These are phyloP conservation scores for Strigamia maritima DNA, from an alignment of 2,888 invertebrate species.

Conservation along the genomic window DNA sequence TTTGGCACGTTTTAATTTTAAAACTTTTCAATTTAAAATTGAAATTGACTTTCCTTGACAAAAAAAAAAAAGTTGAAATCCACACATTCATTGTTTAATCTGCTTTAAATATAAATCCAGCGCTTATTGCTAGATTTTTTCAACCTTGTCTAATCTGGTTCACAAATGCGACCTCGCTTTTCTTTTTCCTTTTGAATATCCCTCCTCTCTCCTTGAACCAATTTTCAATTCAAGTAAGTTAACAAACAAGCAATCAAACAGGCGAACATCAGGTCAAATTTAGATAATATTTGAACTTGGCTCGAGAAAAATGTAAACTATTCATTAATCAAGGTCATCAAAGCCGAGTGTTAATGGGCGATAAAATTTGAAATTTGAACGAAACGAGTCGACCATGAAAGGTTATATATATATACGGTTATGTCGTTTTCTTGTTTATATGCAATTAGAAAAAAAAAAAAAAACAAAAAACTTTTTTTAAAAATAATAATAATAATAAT, in stretches of 20 bases:
- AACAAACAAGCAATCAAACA: background rate
- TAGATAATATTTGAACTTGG: background rate
- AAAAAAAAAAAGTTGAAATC: background rate
- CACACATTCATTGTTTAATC: background rate
- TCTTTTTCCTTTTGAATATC: background rate
- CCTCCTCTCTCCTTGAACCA: conserved; percentile 16
- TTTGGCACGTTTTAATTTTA: too few relatives aligned
- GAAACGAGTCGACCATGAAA: background rate
- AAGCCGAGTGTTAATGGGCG: background rate
- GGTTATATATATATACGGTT: too few relatives aligned
- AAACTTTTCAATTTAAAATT: too few relatives aligned
- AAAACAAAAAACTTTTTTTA: too few relatives aligned
- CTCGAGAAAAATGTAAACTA: conserved; percentile 4
- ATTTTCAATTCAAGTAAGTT: background rate
- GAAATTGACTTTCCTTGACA: background rate
- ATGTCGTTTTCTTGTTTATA: too few relatives aligned
- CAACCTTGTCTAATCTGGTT: conserved; percentile 8
- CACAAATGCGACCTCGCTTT: conserved; percentile 8
- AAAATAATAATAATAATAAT: too few relatives aligned
- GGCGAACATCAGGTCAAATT: conserved; percentile 3
- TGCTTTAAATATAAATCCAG: background rate
- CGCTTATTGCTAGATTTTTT: background rate
- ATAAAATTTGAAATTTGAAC: background rate
- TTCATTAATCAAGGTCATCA: conserved; percentile 23
- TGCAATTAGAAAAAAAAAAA: too few relatives aligned